Base-by-base conservation (phyloP, 2,888 invertebrate genomes). In the Zygaena filipendulae region DNA sequence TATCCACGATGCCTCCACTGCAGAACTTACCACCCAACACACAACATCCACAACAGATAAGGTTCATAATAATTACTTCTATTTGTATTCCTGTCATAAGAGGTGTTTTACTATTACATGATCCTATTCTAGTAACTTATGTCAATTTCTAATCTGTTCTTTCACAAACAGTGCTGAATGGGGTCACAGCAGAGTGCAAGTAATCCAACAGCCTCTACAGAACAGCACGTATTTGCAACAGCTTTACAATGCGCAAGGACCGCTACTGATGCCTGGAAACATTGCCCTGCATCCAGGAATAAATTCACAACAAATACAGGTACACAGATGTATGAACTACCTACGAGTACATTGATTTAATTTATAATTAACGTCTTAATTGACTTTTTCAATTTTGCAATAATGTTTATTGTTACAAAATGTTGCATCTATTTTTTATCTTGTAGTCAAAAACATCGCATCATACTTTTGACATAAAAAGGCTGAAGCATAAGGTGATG, bases 221-320 rank as follows among this genome's bases (percentile, higher is more conserved):
- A 77, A 90, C 59, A 90, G 84, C 61, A 84, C 88, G 2, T 92
- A 92, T 52, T 64, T 93, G 26, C 91, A 88, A 50, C 91, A 91
- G 55, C 63, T 94, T 37, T 92, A 91, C 63, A 90, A 90, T 55
- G 84, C 90, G 0, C 92, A 90, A 52, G 91, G 88, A 0, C 87
- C 88, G 13, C 64, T 94, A 35, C 63, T 95, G 13, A 91, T 94
- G 86, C 91, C 92, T 0, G 86, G 92, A 2, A 85, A 90, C 36
- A 85, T 87, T 2, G 81, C 92, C 4, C 83, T 93, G 57, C 88
- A 91, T 29, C 83, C 84, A 3, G 84, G 88, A 13, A 84, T 90
- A 48, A 90, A 89, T 58, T 87, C 89, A 1, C 87, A 88, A 30
- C 88, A 88, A 38, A 90, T 91, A 50, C 90, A 90, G 82, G 86